Evolutionary conservation across 2,797 vertebrate genomes (phyloP), one percentile per base, ranked within the genome.

Genomic region (Brachyalestes nurse): DNA sequence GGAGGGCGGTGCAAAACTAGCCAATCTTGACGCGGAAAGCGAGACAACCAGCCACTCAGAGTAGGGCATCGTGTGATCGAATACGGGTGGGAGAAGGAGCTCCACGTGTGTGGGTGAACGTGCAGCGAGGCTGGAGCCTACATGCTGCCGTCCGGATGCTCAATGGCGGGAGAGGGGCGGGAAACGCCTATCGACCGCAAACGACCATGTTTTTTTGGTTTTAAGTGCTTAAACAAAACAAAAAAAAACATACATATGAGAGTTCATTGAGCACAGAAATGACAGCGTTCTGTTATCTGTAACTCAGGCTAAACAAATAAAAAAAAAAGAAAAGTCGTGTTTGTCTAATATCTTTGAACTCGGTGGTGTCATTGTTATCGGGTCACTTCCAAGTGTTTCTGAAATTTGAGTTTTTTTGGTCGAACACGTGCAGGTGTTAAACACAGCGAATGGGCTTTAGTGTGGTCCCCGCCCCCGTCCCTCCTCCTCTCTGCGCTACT

Each of bases 111-210:
- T 51, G 47, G 10, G 4, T 51, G 64, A 25, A 42, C 16, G 49
- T 57, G 72, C 58, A 80, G 76, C 84, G 84, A 84, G 89, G 65
- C 86, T 23, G 58, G 49, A 64, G 79, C 73, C 72, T 91, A 92
- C 92, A 92, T 92, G 88, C 88, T 34, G 7, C 79, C 77, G 64
- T 45, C 17, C 28, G 51, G 86, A 79, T 90, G 83, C 82, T 88
- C 93, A 95, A 96, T 96, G 95, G 95, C 95, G 94, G 90, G 62
- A 23, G 23, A 14, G 1, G 23, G 19, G 17, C 87, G 81, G 90
- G 91, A 83, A 84, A 2, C 85, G 85, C 88, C 84, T 69, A n/a
- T 1, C 14, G 16, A 14, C 60, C 14, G 1, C 25, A 25, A 64
- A 12, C 12, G n/a, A 34, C 61, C 38, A 1, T 9, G 17, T 64